Percentiles rank a stretch among this genome's conserved stretches.
These are phyloP conservation scores for Tolypeutes matacus DNA, from an alignment of 2,797 vertebrate genomes.

Conservation along the genomic window DNA sequence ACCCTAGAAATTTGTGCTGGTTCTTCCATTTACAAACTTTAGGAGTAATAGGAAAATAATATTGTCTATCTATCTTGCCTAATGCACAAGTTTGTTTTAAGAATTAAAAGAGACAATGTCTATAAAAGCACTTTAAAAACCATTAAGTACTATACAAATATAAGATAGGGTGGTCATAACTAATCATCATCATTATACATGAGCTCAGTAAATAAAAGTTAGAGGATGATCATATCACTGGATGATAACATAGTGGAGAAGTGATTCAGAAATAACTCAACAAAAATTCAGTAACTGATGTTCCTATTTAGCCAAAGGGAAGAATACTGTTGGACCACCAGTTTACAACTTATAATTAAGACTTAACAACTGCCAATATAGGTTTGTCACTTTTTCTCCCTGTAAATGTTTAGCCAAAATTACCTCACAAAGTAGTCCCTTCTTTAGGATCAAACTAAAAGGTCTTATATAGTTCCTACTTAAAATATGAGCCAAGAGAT, in stretches of 20 bases:
- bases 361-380: background rate
- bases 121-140: background rate
- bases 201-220: conserved; percentile 23
- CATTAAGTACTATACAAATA: background rate
- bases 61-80: background rate
- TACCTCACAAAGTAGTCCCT: background rate
- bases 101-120: background rate
- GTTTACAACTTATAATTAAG: background rate
- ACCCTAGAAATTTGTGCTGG: background rate
- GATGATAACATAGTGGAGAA: background rate
- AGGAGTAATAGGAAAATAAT: background rate
- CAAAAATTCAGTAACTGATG: background rate
- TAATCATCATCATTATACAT: background rate
- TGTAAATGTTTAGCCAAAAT: conserved; percentile 1
- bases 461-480: background rate
- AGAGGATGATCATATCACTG: background rate
- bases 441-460: background rate
- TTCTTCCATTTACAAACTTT: background rate
- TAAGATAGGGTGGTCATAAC: background rate
- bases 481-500: background rate
- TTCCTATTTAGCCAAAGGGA: background rate
- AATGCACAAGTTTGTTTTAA: background rate
- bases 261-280: background rate
- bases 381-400: background rate
- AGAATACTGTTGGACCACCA: background rate